These are phyloP conservation scores for Brachionus asplanchnoidis DNA, from an alignment of 1,140 invertebrate species.

Conservation along the genomic window DNA sequence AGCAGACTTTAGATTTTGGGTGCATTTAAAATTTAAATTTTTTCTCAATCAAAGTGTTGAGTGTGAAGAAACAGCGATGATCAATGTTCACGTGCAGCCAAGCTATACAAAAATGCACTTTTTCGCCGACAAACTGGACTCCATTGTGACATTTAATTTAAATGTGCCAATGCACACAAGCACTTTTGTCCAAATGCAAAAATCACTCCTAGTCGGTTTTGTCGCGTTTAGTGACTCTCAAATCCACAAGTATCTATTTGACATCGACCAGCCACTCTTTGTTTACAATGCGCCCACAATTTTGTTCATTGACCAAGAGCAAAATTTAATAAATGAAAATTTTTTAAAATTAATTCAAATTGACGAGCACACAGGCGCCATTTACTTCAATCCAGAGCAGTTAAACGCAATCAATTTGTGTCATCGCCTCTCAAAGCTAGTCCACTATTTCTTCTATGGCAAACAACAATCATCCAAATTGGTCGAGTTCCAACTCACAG, in stretches of 20 bases:
- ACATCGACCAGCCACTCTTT: background rate
- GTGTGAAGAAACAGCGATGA: background rate
- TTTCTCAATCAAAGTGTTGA: background rate
- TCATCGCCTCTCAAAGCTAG: background rate
- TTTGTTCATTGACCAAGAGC: background rate
- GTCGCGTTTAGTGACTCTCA: background rate
- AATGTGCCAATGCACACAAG: background rate
- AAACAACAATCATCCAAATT: background rate
- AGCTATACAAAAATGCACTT: background rate
- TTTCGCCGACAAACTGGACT: background rate
- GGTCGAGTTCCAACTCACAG: background rate
- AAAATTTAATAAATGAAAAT: conserved; percentile 1
- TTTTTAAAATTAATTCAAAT: background rate
- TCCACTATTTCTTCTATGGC: background rate
- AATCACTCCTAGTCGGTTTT: background rate
- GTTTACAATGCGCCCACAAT: background rate
- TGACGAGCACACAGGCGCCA: background rate
- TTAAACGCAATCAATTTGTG: background rate
- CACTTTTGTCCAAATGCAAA: background rate
- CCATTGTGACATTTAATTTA: background rate
- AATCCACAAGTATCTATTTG: background rate
- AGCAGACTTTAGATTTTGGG: background rate
- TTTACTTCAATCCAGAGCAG: conserved; percentile 17
- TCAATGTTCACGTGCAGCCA: background rate
- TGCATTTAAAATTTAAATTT: background rate